phyloP scores from a whole-genome alignment of 2,888 invertebrate genomes.

The Drosophila kanekoi region DNA sequence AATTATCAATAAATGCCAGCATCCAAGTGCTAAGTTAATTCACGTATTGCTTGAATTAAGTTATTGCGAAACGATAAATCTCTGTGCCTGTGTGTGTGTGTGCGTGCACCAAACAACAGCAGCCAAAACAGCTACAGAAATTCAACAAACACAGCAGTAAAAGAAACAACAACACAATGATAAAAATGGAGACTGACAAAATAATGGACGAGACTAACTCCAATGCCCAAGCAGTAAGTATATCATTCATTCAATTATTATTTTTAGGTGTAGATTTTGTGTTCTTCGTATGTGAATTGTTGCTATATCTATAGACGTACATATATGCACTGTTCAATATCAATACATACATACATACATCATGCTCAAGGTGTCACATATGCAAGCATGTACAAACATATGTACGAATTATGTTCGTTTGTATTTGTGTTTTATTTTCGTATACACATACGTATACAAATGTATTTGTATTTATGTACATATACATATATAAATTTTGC shows the following conservation, averaged over 20 bases:
- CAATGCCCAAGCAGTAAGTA: conserved; percentile 88
- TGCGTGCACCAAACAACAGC: conserved; percentile 50
- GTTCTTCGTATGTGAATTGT: conserved; percentile 28
- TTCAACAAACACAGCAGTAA: conserved; percentile 55
- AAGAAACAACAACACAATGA: conserved; percentile 85
- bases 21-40: conserved; percentile 34
- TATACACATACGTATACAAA: conserved; percentile 34
- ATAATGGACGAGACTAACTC: conserved; percentile 92
- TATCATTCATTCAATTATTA: conserved; percentile 23
- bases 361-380: conserved; percentile 65
- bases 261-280: conserved; percentile 30
- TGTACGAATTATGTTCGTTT: conserved; percentile 34
- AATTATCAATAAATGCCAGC: conserved; percentile 33
- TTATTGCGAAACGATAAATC: conserved; percentile 49
- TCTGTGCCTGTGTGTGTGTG: conserved; percentile 18
- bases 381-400: conserved; percentile 11
- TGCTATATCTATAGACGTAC: conserved; percentile 29
- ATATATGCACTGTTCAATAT: conserved; percentile 19
- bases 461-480: not conserved
- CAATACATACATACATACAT: conserved; percentile 43
- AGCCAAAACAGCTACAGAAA: conserved; percentile 51
- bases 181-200: conserved; percentile 97
- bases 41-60: conserved; percentile 34
- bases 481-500: conserved; percentile 53
- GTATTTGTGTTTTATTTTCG: conserved; percentile 65